Conservation (phyloP, 1,140 invertebrate genomes). For the Akabosia matsudoensis region DNA sequence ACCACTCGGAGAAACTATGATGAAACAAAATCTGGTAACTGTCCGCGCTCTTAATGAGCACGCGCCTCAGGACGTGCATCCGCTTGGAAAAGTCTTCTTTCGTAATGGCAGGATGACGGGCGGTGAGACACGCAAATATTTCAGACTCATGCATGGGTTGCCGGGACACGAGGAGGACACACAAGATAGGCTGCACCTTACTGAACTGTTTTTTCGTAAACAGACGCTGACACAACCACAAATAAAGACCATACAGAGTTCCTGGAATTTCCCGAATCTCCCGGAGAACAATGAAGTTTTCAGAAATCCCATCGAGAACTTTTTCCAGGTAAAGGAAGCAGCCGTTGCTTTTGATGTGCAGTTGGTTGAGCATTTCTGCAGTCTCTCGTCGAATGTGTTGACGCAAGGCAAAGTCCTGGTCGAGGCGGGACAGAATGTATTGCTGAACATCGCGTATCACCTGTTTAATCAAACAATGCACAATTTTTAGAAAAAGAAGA, state of each 20-base stretch:
- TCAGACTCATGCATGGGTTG: slow-evolving; percentile 76
- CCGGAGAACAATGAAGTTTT: slow-evolving; percentile 84
- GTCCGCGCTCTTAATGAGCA: slow-evolving; percentile 59
- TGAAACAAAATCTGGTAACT: slow-evolving; percentile 64
- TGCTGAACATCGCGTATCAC: slow-evolving; percentile 83
- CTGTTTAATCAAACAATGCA: slow-evolving; percentile 37
- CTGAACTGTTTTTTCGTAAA: slow-evolving; percentile 84
- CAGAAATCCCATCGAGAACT: slow-evolving; percentile 85
- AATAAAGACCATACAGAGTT: slow-evolving; percentile 88
- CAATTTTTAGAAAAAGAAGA: neutral
- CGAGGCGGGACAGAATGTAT: slow-evolving; percentile 85
- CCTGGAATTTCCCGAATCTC: slow-evolving; percentile 86
- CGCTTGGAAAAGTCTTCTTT: slow-evolving; percentile 80
- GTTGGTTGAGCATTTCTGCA: slow-evolving; percentile 88
- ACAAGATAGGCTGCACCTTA: slow-evolving; percentile 79
- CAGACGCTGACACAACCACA: slow-evolving; percentile 89
- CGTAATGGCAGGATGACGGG: slow-evolving; percentile 73
- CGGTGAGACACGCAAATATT: slow-evolving; percentile 75
- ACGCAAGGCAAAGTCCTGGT: slow-evolving; percentile 73
- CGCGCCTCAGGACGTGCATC: slow-evolving; percentile 71
- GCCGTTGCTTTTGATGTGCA: slow-evolving; percentile 94
- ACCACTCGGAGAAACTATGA: slow-evolving; percentile 89
- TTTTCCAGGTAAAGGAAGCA: slow-evolving; percentile 92
- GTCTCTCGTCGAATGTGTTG: slow-evolving; percentile 79
- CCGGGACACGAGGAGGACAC: slow-evolving; percentile 81